Evolutionary conservation across 2,113 vertebrate species (phyloP), one percentile per base, ranked within the genome.

Genomic region (Phaethornis superciliosus): DNA sequence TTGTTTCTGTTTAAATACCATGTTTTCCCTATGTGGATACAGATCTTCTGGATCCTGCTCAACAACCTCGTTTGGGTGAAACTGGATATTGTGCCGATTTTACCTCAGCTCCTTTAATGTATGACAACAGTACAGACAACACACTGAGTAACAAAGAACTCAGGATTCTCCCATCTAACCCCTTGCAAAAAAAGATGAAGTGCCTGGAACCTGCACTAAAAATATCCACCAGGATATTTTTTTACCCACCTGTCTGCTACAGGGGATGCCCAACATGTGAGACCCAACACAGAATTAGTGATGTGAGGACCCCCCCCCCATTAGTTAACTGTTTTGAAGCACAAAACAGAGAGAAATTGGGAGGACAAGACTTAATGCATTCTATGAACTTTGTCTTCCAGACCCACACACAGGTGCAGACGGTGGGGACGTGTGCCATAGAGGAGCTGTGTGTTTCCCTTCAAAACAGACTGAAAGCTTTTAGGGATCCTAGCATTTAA

Each of bases 1-100:
- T 88, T 80, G 76, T 95, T 93, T 83, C 76, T 84, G 60, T 94
- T 95, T 95, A 88, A 95, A 71, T 70, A 79, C 27, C 54, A 13
- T 91, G 89, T 83, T 94, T 94, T 60, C 64, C 68, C 52, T 94
- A 60, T 88, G 40, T 89, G 94, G 91, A 75, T 81, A 90, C 76
- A 81, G 90, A 75, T 74, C 79, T 70, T 67, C 79, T 94, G 93
- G 85, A 93, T 94, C 76, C 72, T 91, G 72, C 76, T 95, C 82
- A 93, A 54, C 82, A 80, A 12, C 88, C 80, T 94, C 76, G 68
- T 91, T 91, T 81, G 91, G 44, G 30, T 95, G 88, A 90, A 94
- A 88, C 76, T 94, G 76, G 76, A 62, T 88, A 91, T 60, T 37
- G 32, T 0, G 3, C 72, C 56, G 70, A 1, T 83, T 94, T 88